Conservation (phyloP, 2,888 invertebrate genomes). For the Trissoscelio sp. region DNA sequence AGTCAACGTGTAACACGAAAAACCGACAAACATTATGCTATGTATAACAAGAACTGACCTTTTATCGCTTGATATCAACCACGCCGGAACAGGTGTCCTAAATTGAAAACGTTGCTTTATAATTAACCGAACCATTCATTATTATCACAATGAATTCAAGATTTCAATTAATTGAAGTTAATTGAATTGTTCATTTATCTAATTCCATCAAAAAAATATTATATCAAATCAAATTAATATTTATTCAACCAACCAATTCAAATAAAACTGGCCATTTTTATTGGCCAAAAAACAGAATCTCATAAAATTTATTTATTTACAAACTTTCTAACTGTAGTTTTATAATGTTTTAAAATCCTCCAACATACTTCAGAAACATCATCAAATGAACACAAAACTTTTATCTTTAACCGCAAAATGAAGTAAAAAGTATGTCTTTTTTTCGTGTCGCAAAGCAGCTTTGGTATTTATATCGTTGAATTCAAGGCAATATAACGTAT, state of each 20-base stretch:
- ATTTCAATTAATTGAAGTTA: conserved; percentile 6
- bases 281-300: too few relatives aligned
- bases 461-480: background rate
- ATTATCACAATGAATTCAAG: background rate
- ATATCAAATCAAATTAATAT: too few relatives aligned
- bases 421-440: too few relatives aligned
- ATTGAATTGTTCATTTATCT: too few relatives aligned
- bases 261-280: too few relatives aligned
- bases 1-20: conserved; percentile 28
- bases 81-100: conserved; percentile 28
- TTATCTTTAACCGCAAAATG: background rate
- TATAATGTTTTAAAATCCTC: too few relatives aligned
- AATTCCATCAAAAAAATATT: too few relatives aligned
- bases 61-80: conserved; percentile 39
- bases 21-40: conserved; percentile 22
- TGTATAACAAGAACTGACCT: conserved; percentile 33
- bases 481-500: conserved; percentile 3
- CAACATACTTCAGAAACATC: too few relatives aligned
- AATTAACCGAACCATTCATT: background rate
- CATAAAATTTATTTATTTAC: background rate
- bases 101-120: conserved; percentile 9
- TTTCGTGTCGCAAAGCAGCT: too few relatives aligned
- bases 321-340: background rate
- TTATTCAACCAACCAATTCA: too few relatives aligned
- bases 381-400: too few relatives aligned